Percentiles rank a stretch among this genome's conserved stretches.
Evolutionary conservation across 2,888 invertebrate genomes (phyloP).

Genomic region (Euzetes globulus): DNA sequence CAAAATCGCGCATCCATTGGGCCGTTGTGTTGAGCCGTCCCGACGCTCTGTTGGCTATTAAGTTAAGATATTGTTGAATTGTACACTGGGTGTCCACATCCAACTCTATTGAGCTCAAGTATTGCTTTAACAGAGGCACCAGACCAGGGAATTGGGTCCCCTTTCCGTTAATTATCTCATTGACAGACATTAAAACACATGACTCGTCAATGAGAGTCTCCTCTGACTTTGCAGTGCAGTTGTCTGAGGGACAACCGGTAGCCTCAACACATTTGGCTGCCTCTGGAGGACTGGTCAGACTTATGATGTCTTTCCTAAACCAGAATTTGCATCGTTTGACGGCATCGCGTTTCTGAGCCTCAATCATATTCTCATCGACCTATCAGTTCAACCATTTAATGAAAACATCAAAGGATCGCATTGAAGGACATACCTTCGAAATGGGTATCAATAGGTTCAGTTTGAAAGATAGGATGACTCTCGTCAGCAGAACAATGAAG

Average conservation of each 20-base stretch:
- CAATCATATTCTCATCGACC: constrained; percentile 93
- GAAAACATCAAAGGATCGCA: not conserved
- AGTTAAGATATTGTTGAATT: constrained; percentile 86
- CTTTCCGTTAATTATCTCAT: constrained; percentile 95
- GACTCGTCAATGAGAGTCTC: constrained; percentile 17
- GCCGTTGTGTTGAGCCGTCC: constrained; percentile 75
- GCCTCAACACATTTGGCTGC: constrained; percentile 46
- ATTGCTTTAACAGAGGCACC: constrained; percentile 85
- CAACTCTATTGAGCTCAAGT: constrained; percentile 88
- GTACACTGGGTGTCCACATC: constrained; percentile 98
- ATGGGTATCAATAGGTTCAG: constrained; percentile 95
- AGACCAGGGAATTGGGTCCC: constrained; percentile 86
- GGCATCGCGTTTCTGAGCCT: constrained; percentile 85
- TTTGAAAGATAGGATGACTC: constrained; percentile 92
- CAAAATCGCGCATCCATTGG: constrained; percentile 84
- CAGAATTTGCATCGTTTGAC: constrained; percentile 76
- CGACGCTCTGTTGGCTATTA: constrained; percentile 60
- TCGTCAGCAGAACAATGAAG: constrained; percentile 90
- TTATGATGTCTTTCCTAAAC: constrained; percentile 74
- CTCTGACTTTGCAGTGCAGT: not conserved
- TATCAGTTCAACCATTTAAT: constrained; percentile 25
- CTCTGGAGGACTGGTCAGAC: constrained; percentile 50
- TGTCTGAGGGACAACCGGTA: constrained; percentile 40
- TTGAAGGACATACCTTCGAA: constrained; percentile 63
- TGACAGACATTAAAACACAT: constrained; percentile 63